Percentiles rank a stretch among this genome's conserved stretches.
Conservation (phyloP, 2,797 vertebrate species). For the Lepilemur septentrionalis region DNA sequence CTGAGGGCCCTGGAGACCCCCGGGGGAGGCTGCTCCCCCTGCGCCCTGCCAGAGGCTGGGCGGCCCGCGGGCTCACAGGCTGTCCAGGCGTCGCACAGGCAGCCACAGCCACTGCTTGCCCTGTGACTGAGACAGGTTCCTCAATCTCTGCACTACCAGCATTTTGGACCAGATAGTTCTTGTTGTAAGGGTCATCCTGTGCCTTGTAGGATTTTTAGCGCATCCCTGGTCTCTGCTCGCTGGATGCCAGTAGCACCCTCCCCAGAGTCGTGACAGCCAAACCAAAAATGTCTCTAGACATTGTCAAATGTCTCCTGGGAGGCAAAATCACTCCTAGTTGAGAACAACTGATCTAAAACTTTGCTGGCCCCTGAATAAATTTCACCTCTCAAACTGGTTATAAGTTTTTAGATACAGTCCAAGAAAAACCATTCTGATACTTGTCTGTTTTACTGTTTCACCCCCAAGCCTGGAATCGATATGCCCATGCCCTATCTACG, state of each 20-base stretch:
- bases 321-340: neutral
- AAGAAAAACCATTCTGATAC: neutral
- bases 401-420: neutral
- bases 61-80: neutral
- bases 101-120: neutral
- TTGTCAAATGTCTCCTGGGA: neutral
- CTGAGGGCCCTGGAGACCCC: rapidly evolving
- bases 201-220: neutral
- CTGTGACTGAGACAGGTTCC: neutral
- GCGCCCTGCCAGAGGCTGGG: neutral
- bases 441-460: neutral
- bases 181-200: neutral
- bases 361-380: neutral
- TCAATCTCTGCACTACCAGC: neutral
- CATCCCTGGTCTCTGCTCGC: neutral
- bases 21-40: too few species aligned
- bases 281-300: neutral
- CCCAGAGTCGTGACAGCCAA: neutral
- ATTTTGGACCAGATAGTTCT: neutral
- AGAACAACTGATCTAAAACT: neutral
- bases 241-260: neutral
- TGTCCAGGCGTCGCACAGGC: neutral
- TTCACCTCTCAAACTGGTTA: neutral
- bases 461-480: neutral
- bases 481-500: neutral